Base-by-base conservation (phyloP, 2,113 vertebrate genomes). In the Eurystomus gularis region DNA sequence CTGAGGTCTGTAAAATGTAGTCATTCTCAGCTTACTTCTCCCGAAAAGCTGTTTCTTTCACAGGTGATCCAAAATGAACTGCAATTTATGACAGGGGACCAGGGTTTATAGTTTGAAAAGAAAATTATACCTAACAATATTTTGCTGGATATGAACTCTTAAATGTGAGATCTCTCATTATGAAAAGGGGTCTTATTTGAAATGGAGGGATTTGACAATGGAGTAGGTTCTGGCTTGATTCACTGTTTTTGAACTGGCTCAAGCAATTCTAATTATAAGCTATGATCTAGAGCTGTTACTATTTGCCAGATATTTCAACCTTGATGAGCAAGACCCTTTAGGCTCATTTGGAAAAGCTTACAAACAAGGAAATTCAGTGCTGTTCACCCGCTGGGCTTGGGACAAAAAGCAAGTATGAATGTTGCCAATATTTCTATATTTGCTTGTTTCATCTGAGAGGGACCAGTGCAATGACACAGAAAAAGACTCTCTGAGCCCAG, bases 291-390 rank as follows among this genome's bases (percentile, higher is more conserved):
- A 96, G 82, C 28, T 96, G 70, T 90, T 76, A 66, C 48, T 90
- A 55, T 87, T 91, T 96, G 93, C 84, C 94, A 97, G 71, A 82
- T 82, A 93, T 97, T 97, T 95, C 83, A 88, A 89, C 91, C 92
- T 90, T 90, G 76, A 72, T 80, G 82, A 97, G 89, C 83, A 94
- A 92, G 78, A 91, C 61, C 95, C 94, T 95, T 90, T 84, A 97
- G 94, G 95, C 85, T 96, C 58, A 91, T 97, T 96, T 97, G 95
- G 96, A 94, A 97, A 96, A 96, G 58, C 72, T 93, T 96, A 91
- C 71, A 88, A 94, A 95, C 87, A 90, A 88, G 73, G 42, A 83
- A 90, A 95, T 84, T 85, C 95, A 83, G 70, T 76, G 78, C 77
- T 88, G 54, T 93, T 93, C 73, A 68, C 79, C 79, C 87, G 26